phyloP scores from a whole-genome alignment of 2,113 vertebrate genomes.

The Pipra filicauda region DNA sequence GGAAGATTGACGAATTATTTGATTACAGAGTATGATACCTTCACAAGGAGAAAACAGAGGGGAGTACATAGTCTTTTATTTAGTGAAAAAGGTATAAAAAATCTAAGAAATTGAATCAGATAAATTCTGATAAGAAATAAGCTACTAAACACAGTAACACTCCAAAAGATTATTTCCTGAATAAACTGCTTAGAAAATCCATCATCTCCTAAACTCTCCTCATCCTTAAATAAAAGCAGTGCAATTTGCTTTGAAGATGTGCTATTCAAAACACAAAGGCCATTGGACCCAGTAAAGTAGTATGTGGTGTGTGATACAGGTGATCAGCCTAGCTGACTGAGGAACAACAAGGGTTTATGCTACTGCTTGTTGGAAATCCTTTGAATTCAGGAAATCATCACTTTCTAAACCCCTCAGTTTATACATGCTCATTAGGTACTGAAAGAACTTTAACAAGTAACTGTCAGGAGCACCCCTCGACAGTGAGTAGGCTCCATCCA shows the following conservation, averaged over 20 bases:
- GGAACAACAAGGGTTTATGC: neutral
- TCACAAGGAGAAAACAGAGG: neutral
- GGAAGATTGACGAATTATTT: constrained; percentile 25
- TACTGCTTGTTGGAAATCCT: neutral
- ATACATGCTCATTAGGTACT: neutral
- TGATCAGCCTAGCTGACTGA: neutral
- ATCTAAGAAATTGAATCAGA: neutral
- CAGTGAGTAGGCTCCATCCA: neutral
- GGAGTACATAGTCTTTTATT: neutral
- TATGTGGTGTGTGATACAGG: neutral
- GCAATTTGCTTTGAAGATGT: neutral
- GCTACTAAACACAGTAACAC: neutral
- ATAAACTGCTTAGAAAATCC: neutral
- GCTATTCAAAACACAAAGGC: neutral
- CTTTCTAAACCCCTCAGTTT: neutral
- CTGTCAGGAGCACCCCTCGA: neutral
- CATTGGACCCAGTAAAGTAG: neutral
- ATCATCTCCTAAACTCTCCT: neutral
- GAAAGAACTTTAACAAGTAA: neutral
- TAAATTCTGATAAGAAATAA: neutral
- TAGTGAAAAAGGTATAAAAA: neutral
- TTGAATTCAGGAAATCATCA: neutral
- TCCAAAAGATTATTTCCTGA: neutral
- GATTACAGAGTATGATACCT: constrained; percentile 24
- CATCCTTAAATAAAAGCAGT: neutral